Evolutionary conservation across 2,888 invertebrate species (phyloP), one percentile per base, ranked within the genome.

Genomic region (Polia nebulosa): DNA sequence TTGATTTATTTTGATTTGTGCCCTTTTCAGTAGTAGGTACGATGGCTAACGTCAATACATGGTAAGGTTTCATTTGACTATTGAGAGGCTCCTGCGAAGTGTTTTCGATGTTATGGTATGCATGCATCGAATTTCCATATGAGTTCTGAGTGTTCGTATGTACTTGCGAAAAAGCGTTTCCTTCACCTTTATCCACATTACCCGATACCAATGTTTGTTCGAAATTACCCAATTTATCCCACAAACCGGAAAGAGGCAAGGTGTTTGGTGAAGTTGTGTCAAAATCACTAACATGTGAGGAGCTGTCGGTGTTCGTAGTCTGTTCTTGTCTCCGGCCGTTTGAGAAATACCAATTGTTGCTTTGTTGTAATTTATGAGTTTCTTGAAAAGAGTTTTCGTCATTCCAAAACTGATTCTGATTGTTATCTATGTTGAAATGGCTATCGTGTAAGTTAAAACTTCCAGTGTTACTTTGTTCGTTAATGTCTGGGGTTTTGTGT

Each of bases 211-310:
- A 34, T 56, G 68, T 61, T 53, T 86, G 82, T 62, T 87, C 85
- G 27, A 85, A 82, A 36, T 74, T 76, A 60, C 80, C 81, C 27
- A 89, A 67, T 78, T 87, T 85, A 67, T 80, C 60, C 89, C 89
- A 89, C 34, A 89, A 70, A 63, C 73, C 80, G n/a, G 60, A 71
- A 70, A 89, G 63, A 25, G 81, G 69, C 9, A 74, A 71, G 29
- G 73, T 52, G 49, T 60, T 61, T 53, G 73, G 34, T 63, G 64
- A 36, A 69, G 29, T 69, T 9, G 20, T 34, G 39, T 67, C 52
- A 58, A 65, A 65, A 39, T 52, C 13, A 51, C 65, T 71, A 29
- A 55, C 29, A 44, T 72, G 52, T 57, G 74, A 49, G 51, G 49
- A 53, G 52, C 25, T 79, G n/a, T 72, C 49, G 15, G 57, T 66